Evolutionary conservation across 2,797 vertebrate species (phyloP).

Genomic region (Hippopotamyrus pictus): DNA sequence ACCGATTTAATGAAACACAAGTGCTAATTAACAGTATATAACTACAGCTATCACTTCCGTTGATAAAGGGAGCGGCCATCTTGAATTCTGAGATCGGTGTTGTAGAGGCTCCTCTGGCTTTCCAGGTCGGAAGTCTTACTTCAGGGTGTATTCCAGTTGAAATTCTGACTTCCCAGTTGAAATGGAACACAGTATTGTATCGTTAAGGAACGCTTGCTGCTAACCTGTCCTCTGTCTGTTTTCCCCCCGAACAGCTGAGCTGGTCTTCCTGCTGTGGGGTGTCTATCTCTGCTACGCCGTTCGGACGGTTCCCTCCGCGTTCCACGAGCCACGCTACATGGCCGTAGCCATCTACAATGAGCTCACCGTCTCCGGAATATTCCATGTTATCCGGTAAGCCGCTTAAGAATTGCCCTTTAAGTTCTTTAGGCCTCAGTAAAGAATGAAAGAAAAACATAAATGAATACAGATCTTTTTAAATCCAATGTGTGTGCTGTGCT

Average conservation of each 20-base stretch:
- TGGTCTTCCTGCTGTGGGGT: constrained; percentile 95
- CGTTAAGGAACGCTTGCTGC: not conserved
- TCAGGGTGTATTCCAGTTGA: not conserved
- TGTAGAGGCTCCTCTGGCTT: not conserved
- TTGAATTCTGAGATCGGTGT: not conserved
- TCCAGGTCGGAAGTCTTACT: not conserved
- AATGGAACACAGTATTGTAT: not conserved
- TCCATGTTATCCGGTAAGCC: constrained; percentile 88
- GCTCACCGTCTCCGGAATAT: constrained; percentile 90
- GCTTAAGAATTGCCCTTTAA: not conserved
- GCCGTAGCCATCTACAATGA: constrained; percentile 94
- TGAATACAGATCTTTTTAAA: not conserved
- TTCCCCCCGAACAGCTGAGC: constrained; percentile 75
- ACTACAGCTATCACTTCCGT: not conserved
- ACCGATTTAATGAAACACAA: not conserved
- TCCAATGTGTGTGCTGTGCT: not conserved
- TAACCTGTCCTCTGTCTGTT: constrained; percentile 43
- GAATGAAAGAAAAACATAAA: not conserved
- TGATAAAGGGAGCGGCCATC: not conserved
- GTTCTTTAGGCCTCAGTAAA: not conserved
- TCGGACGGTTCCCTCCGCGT: constrained; percentile 89
- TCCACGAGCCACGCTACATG: constrained; percentile 96
- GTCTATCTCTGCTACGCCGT: constrained; percentile 97
- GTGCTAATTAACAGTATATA: not conserved
- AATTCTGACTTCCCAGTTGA: not conserved